Evolutionary conservation across 2,113 vertebrate species (phyloP).

Genomic region (Phrynocephalus versicolor): DNA sequence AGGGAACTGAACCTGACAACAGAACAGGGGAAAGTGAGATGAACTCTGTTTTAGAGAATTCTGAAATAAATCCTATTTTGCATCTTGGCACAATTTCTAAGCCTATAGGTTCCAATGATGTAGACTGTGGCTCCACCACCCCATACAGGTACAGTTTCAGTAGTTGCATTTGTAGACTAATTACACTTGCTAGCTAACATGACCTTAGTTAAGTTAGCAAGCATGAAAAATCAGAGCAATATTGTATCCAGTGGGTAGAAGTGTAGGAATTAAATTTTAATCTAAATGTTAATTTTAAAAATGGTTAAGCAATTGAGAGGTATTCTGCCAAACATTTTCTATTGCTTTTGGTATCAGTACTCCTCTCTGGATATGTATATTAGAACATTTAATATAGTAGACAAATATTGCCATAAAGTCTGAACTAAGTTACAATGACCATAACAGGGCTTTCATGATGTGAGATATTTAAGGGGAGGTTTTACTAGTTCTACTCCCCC

Average conservation of each 20-base stretch:
- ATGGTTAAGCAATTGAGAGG: slow-evolving; percentile 54
- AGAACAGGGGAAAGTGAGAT: too few relatives aligned
- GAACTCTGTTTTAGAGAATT: too few relatives aligned
- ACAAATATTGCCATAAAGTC: background rate
- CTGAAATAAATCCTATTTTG: too few relatives aligned
- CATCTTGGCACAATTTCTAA: too few relatives aligned
- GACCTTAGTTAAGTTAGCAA: slow-evolving; percentile 57
- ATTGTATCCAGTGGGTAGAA: slow-evolving; percentile 25
- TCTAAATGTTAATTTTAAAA: slow-evolving; percentile 61
- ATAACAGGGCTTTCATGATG: too few relatives aligned
- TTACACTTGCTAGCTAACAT: slow-evolving; percentile 66
- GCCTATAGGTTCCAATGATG: too few relatives aligned
- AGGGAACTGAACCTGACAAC: too few relatives aligned
- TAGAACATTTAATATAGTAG: background rate
- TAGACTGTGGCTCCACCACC: too few relatives aligned
- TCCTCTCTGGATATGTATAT: background rate
- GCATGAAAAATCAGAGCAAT: slow-evolving; percentile 56
- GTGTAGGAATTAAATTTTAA: slow-evolving; percentile 39
- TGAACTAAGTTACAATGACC: too few relatives aligned
- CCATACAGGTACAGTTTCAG: slow-evolving; percentile 38
- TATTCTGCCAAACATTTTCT: slow-evolving; percentile 44
- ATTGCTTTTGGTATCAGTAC: background rate
- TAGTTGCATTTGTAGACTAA: slow-evolving; percentile 64
- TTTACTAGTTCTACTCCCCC: too few relatives aligned
- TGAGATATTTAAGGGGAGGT: too few relatives aligned